phyloP scores from a whole-genome alignment of 2,797 vertebrate genomes.

The Australoheros facetus region DNA sequence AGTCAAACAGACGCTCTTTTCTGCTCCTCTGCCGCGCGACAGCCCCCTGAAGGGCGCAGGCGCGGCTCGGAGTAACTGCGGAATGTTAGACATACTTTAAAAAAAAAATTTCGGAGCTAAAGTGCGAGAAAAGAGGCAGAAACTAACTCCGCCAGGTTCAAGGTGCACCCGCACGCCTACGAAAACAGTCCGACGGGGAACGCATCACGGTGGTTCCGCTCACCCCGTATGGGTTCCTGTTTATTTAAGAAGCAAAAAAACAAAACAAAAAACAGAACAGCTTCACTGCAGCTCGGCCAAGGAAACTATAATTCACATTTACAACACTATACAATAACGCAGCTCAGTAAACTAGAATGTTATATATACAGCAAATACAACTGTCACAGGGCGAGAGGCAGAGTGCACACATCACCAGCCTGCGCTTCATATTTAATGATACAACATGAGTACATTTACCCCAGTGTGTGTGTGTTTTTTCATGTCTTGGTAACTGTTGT shows the following conservation, averaged over 20 bases:
- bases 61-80: background rate
- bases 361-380: background rate
- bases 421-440: too few species aligned
- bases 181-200: slow-evolving; percentile 66
- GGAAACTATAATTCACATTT: background rate
- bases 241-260: accelerated
- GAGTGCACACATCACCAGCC: too few species aligned
- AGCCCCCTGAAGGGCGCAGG: background rate
- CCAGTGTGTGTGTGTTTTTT: too few species aligned
- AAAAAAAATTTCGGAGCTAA: accelerated
- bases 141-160: slow-evolving; percentile 15
- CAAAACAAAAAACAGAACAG: accelerated
- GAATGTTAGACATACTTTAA: background rate
- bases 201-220: background rate
- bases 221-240: background rate
- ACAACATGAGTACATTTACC: too few species aligned
- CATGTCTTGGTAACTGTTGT: too few species aligned
- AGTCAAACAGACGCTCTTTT: background rate
- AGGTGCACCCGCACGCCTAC: slow-evolving; percentile 41
- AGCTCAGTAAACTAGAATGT: background rate
- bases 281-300: background rate
- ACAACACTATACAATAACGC: background rate
- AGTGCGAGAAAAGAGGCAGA: too few species aligned
- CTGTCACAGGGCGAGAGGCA: too few species aligned
- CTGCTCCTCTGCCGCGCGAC: background rate